These are phyloP conservation scores for Urechis unicinctus DNA, from an alignment of 2,888 invertebrate species.

Conservation along the genomic window DNA sequence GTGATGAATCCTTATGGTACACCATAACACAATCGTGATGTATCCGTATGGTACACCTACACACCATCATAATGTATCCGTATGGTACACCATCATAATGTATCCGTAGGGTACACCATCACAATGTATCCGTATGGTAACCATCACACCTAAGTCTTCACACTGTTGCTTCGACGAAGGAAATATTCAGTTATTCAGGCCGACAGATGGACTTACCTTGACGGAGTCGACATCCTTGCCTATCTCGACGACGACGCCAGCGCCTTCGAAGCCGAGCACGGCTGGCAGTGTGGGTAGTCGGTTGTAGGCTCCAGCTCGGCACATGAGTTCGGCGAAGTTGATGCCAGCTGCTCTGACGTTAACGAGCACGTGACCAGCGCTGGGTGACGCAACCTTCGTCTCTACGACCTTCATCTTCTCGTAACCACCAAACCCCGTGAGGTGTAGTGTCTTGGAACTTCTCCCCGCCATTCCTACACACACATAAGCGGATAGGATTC, in stretches of 20 bases:
- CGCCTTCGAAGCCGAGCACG: slow-evolving; percentile 14
- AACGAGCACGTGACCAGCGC: slow-evolving; percentile 13
- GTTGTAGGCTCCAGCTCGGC: slow-evolving; percentile 13
- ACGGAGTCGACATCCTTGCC: slow-evolving; percentile 18
- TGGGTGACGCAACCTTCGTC: slow-evolving; percentile 6
- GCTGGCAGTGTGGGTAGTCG: slow-evolving; percentile 10
- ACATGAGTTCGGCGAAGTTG: slow-evolving; percentile 19
- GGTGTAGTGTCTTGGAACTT: slow-evolving; percentile 15
- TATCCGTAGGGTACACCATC: too few species aligned
- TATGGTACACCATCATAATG: too few species aligned
- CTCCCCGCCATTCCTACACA: slow-evolving; percentile 5
- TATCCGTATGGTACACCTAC: too few species aligned
- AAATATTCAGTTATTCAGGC: neutral
- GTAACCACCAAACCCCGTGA: slow-evolving; percentile 16
- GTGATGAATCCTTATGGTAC: too few species aligned
- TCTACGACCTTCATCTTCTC: slow-evolving; percentile 16
- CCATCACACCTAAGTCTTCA: too few species aligned
- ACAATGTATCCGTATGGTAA: too few species aligned
- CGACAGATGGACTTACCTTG: slow-evolving; percentile 36
- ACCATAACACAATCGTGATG: too few species aligned
- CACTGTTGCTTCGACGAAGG: too few species aligned
- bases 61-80: too few species aligned
- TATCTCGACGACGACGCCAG: slow-evolving; percentile 11
- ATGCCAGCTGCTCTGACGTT: slow-evolving; percentile 18
- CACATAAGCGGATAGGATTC: too few species aligned